A percentile compares a stretch with the other conserved stretches of the same genome.
These are phyloP conservation scores for Diacarnus erythraeanus DNA, from an alignment of 37 sponge, comb jelly and placozoan species.

Conservation along the genomic window DNA sequence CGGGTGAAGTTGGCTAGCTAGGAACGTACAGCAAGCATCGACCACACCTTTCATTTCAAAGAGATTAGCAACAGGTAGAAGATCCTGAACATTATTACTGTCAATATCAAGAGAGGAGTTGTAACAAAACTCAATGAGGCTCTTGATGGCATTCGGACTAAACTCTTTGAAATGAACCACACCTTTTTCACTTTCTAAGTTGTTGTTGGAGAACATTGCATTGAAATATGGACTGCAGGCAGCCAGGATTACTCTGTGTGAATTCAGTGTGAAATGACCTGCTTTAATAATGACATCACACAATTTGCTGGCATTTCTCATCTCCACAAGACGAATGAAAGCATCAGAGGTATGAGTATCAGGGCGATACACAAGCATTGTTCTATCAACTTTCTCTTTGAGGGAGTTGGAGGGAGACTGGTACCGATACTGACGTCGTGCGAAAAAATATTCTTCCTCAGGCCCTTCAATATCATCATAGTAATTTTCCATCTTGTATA, in stretches of 20 bases:
- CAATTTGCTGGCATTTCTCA: conserved; percentile 57
- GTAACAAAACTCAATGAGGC: conserved; percentile 62
- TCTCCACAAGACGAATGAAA: conserved; percentile 8
- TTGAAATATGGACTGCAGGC: conserved; percentile 87
- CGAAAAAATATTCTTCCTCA: conserved; percentile 29
- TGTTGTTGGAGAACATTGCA: conserved; percentile 92
- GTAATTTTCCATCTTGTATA: no score
- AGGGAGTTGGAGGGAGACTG: background rate
- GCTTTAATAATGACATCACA: conserved; percentile 87
- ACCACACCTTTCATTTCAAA: conserved; percentile 62
- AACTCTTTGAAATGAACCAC: conserved; percentile 55
- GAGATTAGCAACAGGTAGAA: conserved; percentile 53
- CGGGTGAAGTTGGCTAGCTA: conserved; percentile 66
- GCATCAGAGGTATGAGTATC: conserved; percentile 33
- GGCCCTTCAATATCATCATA: conserved; percentile 59
- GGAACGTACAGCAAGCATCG: conserved; percentile 64
- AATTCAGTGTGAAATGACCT: conserved; percentile 48
- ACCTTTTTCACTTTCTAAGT: conserved; percentile 41
- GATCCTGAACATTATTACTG: conserved; percentile 43
- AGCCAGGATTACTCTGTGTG: conserved; percentile 85
- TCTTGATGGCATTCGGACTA: conserved; percentile 37
- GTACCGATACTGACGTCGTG: conserved; percentile 3
- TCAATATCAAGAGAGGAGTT: conserved; percentile 22
- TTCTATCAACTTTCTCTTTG: background rate
- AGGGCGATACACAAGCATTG: conserved; percentile 39